These are phyloP conservation scores for Heteromurus nitidus DNA, from an alignment of 2,888 invertebrate genomes.

Conservation along the genomic window DNA sequence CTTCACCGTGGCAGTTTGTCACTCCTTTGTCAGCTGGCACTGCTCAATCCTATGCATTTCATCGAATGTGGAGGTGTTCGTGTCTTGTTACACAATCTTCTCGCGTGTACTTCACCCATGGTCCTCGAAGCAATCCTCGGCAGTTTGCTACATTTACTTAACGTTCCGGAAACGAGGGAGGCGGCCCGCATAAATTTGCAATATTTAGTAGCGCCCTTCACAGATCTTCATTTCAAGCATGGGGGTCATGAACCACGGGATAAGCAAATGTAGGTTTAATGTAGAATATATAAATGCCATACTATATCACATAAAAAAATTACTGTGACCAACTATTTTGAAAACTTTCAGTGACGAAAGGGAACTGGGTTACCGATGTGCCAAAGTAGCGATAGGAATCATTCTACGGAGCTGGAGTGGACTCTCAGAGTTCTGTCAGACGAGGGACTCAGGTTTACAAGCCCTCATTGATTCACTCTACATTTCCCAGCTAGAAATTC, in stretches of 20 bases:
- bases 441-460: conserved; percentile 84
- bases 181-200: conserved; percentile 87
- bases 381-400: conserved; percentile 81
- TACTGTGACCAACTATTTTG: too few species aligned
- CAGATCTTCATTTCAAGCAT: conserved; percentile 87
- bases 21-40: conserved; percentile 90
- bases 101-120: conserved; percentile 90
- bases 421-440: conserved; percentile 89
- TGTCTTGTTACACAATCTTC: conserved; percentile 86
- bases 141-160: conserved; percentile 88
- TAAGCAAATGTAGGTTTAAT: conserved; percentile 67
- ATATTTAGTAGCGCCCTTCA: conserved; percentile 93
- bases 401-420: conserved; percentile 85
- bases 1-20: conserved; percentile 90
- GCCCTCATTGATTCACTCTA: conserved; percentile 88
- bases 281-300: background rate
- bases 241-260: conserved; percentile 72
- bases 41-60: conserved; percentile 87
- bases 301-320: too few species aligned
- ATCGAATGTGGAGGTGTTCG: conserved; percentile 89
- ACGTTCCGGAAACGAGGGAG: conserved; percentile 87
- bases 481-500: conserved; percentile 90
- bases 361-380: conserved; percentile 89
- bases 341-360: conserved; percentile 78
- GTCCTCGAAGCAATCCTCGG: conserved; percentile 94